These are phyloP conservation scores for Holcopasites calliopsidis DNA, from an alignment of 1,140 invertebrate species.

Conservation along the genomic window DNA sequence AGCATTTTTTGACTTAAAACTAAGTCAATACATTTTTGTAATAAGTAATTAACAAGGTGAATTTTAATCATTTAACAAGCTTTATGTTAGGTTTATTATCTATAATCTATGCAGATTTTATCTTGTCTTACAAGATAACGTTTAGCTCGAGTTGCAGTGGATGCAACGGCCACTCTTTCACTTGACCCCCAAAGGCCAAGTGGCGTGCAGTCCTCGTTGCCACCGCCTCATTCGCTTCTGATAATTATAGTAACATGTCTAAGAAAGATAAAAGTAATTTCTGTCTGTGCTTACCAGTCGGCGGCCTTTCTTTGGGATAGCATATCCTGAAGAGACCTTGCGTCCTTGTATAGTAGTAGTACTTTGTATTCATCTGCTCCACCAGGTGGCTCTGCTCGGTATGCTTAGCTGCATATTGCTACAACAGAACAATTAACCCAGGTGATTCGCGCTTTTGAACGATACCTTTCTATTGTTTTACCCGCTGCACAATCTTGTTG, in stretches of 20 bases:
- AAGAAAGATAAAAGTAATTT: too few species aligned
- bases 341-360: slow-evolving; percentile 92
- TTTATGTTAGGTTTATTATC: too few species aligned
- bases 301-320: slow-evolving; percentile 92
- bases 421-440: slow-evolving; percentile 73
- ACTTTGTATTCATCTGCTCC: slow-evolving; percentile 89
- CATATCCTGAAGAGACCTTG: slow-evolving; percentile 94
- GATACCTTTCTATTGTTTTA: neutral
- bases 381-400: slow-evolving; percentile 86
- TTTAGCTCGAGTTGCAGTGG: neutral
- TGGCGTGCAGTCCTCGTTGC: too few species aligned
- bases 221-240: too few species aligned
- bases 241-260: too few species aligned
- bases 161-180: neutral
- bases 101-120: too few species aligned
- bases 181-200: too few species aligned
- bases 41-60: too few species aligned
- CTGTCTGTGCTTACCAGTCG: slow-evolving; percentile 84
- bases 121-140: too few species aligned
- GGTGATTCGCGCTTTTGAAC: slow-evolving; percentile 24
- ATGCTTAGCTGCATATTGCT: slow-evolving; percentile 87
- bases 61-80: too few species aligned
- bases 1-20: too few species aligned
- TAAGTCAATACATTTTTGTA: too few species aligned
- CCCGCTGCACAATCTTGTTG: neutral